Percentiles rank a stretch among this genome's conserved stretches.
Evolutionary conservation across 2,797 vertebrate genomes (phyloP).

Genomic region (Botia almorhae): DNA sequence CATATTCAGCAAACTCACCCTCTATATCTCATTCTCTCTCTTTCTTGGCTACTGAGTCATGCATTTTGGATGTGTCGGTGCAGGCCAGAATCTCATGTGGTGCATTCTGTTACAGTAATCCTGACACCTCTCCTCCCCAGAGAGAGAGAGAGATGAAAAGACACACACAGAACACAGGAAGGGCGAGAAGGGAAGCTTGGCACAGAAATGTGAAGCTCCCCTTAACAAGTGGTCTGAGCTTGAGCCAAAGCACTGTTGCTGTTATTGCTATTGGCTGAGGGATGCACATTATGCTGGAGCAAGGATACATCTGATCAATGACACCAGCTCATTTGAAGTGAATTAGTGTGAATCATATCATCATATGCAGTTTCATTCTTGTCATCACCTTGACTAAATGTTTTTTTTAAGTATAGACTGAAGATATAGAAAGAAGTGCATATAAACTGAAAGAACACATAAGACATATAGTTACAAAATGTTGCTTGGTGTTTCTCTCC

Average conservation of each 20-base stretch:
- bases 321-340: constrained; percentile 16
- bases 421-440: constrained; percentile 3
- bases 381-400: neutral
- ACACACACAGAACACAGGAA: neutral
- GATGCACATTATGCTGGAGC: constrained; percentile 9
- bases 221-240: constrained; percentile 24
- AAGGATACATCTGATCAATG: constrained; percentile 6
- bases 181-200: constrained; percentile 12
- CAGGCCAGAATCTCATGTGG: constrained; percentile 34
- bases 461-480: too few species aligned
- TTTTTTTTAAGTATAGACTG: neutral
- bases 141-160: constrained; percentile 13
- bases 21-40: constrained; percentile 49
- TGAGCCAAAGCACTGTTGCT: constrained; percentile 5
- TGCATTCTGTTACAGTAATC: constrained; percentile 28
- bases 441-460: neutral
- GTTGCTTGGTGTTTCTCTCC: neutral
- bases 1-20: constrained; percentile 12
- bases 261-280: constrained; percentile 30
- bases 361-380: neutral
- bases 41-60: constrained; percentile 41
- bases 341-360: neutral
- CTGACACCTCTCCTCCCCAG: constrained; percentile 35
- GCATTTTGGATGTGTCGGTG: neutral
- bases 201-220: constrained; percentile 2